Conservation (phyloP, 2,113 vertebrate species). For the Taxidea taxus region DNA sequence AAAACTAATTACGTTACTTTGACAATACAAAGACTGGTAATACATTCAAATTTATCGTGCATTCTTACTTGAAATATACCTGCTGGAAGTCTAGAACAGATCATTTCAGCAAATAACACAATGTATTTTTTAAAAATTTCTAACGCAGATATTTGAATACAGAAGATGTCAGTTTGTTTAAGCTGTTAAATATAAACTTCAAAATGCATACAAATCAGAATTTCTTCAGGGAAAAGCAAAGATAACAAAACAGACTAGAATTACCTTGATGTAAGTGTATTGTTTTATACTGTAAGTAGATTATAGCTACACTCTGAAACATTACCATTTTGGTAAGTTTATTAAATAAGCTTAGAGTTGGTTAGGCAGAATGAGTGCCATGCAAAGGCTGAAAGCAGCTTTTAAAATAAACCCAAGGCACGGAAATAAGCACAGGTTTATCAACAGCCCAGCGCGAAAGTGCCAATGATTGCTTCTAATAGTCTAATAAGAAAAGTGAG, state of each 20-base stretch:
- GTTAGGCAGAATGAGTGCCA: slow-evolving; percentile 76
- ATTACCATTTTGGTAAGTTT: slow-evolving; percentile 65
- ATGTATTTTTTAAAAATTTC: slow-evolving; percentile 53
- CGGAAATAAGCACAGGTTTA: slow-evolving; percentile 70
- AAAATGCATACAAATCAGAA: slow-evolving; percentile 72
- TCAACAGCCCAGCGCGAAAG: slow-evolving; percentile 76
- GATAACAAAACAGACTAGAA: slow-evolving; percentile 67
- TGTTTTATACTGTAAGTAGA: slow-evolving; percentile 65
- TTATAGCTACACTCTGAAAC: slow-evolving; percentile 75
- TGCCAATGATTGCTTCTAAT: slow-evolving; percentile 55
- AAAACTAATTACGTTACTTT: neutral
- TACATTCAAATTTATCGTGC: neutral
- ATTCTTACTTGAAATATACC: slow-evolving; percentile 69
- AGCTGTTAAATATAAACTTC: slow-evolving; percentile 72
- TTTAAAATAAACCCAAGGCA: slow-evolving; percentile 71
- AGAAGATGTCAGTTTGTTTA: slow-evolving; percentile 72
- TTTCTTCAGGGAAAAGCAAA: slow-evolving; percentile 69
- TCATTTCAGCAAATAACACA: slow-evolving; percentile 64
- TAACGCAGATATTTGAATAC: neutral
- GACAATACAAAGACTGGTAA: neutral
- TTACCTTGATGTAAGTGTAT: slow-evolving; percentile 56
- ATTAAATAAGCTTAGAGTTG: slow-evolving; percentile 70
- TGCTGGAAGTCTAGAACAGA: slow-evolving; percentile 55
- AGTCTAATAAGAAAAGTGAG: slow-evolving; percentile 45
- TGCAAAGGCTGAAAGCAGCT: slow-evolving; percentile 80